These are phyloP conservation scores for Furcula furcula DNA, from an alignment of 2,888 invertebrate species.

Conservation along the genomic window DNA sequence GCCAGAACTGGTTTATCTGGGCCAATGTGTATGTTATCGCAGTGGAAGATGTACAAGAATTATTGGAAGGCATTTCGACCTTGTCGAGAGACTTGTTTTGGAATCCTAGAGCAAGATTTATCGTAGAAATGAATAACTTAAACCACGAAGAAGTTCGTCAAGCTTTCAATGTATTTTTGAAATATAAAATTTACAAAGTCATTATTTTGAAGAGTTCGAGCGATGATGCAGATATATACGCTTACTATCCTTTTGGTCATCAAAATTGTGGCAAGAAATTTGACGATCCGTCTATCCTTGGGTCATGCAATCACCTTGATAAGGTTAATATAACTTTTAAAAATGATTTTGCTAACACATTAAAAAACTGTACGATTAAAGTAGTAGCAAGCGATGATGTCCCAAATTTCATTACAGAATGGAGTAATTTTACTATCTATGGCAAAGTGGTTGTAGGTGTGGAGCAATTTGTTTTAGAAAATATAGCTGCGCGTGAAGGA, in stretches of 20 bases:
- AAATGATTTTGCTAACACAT: constrained; percentile 14
- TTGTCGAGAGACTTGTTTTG: constrained; percentile 44
- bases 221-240: constrained; percentile 26
- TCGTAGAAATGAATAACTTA: constrained; percentile 32
- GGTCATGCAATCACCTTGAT: constrained; percentile 30
- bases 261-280: constrained; percentile 40
- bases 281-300: constrained; percentile 29
- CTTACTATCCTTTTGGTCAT: constrained; percentile 43
- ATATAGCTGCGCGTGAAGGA: constrained; percentile 37
- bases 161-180: constrained; percentile 35
- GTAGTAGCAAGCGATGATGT: constrained; percentile 40
- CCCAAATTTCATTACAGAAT: constrained; percentile 39
- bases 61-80: constrained; percentile 29
- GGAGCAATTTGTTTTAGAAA: constrained; percentile 51
- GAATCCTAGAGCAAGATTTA: constrained; percentile 50
- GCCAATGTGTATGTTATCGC: constrained; percentile 44
- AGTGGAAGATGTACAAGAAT: constrained; percentile 25
- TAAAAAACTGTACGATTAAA: constrained; percentile 42
- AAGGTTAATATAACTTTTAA: constrained; percentile 22
- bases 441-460: constrained; percentile 36
- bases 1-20: constrained; percentile 30
- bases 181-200: constrained; percentile 39
- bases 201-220: constrained; percentile 32
- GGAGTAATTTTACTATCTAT: constrained; percentile 30
- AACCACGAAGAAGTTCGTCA: constrained; percentile 19